phyloP scores from a whole-genome alignment of 2,113 vertebrate genomes.

The Mungos mungo region DNA sequence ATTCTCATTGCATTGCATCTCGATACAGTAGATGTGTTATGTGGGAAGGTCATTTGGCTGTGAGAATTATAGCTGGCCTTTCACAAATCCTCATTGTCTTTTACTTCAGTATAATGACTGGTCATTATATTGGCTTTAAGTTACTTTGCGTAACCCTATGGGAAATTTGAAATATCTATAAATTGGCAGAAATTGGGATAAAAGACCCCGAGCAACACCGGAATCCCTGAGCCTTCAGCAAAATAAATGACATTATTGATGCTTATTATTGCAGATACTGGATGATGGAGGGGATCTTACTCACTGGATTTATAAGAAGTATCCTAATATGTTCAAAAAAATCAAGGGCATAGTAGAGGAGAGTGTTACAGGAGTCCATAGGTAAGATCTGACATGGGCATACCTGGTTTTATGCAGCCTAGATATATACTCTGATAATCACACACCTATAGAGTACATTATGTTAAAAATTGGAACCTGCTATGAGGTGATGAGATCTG shows the following conservation, averaged over 20 bases:
- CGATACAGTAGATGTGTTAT: not conserved
- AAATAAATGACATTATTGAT: not conserved
- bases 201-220: conserved; percentile 11
- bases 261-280: conserved; percentile 88
- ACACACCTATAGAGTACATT: not conserved
- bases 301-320: conserved; percentile 99
- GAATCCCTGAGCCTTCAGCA: not conserved
- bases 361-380: conserved; percentile 98
- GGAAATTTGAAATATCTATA: conserved; percentile 29
- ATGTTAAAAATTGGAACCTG: not conserved
- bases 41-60: not conserved
- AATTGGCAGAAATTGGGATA: not conserved
- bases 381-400: conserved; percentile 83
- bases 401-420: not conserved
- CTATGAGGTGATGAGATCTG: not conserved
- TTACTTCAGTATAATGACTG: conserved; percentile 11
- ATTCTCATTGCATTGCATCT: not conserved
- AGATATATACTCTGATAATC: not conserved
- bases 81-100: not conserved
- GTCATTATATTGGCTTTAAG: not conserved
- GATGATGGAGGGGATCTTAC: conserved; percentile 98
- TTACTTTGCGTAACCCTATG: conserved; percentile 12
- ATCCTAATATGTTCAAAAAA: conserved; percentile 99
- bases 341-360: conserved; percentile 99
- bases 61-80: not conserved